phyloP scores from a whole-genome alignment of 1,140 invertebrate species.

The Monomorium pharaonis region DNA sequence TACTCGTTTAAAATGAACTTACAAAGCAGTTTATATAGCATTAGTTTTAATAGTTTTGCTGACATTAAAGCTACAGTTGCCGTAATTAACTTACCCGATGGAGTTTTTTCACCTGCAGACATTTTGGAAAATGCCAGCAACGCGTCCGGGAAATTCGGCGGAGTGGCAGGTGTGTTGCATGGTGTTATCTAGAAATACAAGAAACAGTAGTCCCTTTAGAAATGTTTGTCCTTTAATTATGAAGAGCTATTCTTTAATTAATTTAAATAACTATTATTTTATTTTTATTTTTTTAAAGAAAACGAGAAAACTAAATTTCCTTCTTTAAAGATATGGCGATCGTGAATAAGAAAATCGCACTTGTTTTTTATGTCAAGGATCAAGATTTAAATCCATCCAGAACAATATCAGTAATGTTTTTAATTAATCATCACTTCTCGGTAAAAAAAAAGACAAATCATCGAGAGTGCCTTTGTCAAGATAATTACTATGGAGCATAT shows the following conservation, averaged over 20 bases:
- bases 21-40: background rate
- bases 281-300: background rate
- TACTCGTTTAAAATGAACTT: background rate
- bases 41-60: background rate
- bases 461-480: no score
- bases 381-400: no score
- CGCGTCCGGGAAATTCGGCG: slow-evolving; percentile 95
- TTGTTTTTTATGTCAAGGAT: no score
- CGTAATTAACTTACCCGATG: slow-evolving; percentile 78
- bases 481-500: no score
- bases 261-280: no score
- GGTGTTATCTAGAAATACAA: slow-evolving; percentile 90
- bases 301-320: background rate
- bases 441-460: no score
- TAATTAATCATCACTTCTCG: no score
- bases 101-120: slow-evolving; percentile 87
- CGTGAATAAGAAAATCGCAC: no score
- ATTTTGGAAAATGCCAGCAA: slow-evolving; percentile 93
- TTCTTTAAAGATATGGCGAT: no score
- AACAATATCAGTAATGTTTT: no score
- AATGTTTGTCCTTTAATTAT: background rate
- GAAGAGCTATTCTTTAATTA: background rate
- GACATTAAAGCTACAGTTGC: background rate
- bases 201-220: slow-evolving; percentile 59
- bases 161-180: slow-evolving; percentile 95